Evolutionary conservation across 2,888 invertebrate genomes (phyloP).

Genomic region (Xestia ashworthii): DNA sequence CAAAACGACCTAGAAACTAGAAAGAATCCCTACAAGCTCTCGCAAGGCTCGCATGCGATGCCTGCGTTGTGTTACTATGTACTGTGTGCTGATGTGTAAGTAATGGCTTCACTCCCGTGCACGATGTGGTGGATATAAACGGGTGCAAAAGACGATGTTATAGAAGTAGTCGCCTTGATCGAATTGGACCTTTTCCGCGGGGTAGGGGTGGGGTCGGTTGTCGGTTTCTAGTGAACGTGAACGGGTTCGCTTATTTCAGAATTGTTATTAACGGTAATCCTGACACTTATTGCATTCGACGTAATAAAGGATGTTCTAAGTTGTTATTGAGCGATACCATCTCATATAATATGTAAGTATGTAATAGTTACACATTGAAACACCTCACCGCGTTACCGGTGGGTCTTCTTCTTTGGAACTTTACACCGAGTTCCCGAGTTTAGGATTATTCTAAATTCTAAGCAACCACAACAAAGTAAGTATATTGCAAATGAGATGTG

Average conservation of each 20-base stretch:
- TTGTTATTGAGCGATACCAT: background rate
- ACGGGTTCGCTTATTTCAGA: conserved; percentile 22
- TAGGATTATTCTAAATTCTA: conserved; percentile 14
- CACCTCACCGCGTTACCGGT: background rate
- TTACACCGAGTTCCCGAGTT: background rate
- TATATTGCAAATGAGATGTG: conserved; percentile 35
- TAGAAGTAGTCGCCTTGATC: conserved; percentile 24
- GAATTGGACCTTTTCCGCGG: conserved; percentile 15
- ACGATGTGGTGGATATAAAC: background rate
- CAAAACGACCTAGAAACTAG: conserved; percentile 29
- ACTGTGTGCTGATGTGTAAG: background rate
- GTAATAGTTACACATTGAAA: no score
- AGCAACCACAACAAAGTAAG: conserved; percentile 27
- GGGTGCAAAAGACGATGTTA: conserved; percentile 11
- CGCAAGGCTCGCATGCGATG: conserved; percentile 10
- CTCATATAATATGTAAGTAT: background rate
- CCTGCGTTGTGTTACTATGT: background rate
- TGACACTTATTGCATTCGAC: background rate
- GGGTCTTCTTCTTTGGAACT: background rate
- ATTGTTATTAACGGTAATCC: conserved; percentile 6
- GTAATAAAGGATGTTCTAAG: background rate
- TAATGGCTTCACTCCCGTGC: no score
- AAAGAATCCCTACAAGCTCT: conserved; percentile 40
- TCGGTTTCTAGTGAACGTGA: background rate
- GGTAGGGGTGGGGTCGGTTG: background rate